phyloP scores from a whole-genome alignment of 2,113 vertebrate species.

The Lichenostomus cassidix region DNA sequence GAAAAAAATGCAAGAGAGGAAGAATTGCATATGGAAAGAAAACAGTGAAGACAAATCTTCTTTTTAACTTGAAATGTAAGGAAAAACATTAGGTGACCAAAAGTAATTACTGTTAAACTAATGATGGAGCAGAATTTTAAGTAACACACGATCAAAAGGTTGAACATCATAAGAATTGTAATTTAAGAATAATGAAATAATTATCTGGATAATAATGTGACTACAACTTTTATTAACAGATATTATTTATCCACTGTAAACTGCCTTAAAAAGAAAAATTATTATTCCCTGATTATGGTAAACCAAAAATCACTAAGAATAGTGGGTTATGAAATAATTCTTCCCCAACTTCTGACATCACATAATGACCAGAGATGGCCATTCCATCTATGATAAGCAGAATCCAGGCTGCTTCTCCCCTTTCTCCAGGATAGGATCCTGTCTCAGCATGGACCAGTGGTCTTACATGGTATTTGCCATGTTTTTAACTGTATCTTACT shows the following conservation, averaged over 20 bases:
- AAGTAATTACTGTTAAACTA: neutral
- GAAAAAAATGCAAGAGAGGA: neutral
- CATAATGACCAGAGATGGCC: neutral
- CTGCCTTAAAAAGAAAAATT: neutral
- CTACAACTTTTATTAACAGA: neutral
- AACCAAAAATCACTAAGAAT: neutral
- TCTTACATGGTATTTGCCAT: neutral
- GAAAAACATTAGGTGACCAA: neutral
- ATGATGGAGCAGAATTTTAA: neutral
- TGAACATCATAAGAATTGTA: rapidly evolving
- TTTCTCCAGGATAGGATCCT: neutral
- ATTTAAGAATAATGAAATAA: neutral
- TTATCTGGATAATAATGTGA: neutral
- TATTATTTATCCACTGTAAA: neutral
- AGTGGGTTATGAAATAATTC: neutral
- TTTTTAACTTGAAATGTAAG: neutral
- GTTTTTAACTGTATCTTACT: neutral
- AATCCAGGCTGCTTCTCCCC: neutral
- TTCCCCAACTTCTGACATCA: neutral
- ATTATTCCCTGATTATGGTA: neutral
- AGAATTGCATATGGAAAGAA: neutral
- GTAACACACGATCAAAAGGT: neutral
- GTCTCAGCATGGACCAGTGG: neutral
- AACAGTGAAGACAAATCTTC: neutral
- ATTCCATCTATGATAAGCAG: neutral